phyloP scores from a whole-genome alignment of 2,797 vertebrate species.

The Malurus splendens region DNA sequence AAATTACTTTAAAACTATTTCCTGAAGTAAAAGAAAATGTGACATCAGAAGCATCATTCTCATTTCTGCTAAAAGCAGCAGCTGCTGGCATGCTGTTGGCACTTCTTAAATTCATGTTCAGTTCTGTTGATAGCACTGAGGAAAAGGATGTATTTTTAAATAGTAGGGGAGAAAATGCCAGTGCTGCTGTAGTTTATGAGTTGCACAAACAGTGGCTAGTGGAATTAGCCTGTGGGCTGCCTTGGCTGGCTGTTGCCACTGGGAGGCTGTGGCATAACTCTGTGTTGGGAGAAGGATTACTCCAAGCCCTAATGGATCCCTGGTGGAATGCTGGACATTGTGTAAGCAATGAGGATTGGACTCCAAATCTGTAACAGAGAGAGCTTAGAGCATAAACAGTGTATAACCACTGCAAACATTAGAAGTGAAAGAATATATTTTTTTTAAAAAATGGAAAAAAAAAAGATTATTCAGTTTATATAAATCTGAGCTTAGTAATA shows the following conservation, averaged over 20 bases:
- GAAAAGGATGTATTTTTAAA: background rate
- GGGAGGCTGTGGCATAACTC: slow-evolving; percentile 16
- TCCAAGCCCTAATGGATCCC: slow-evolving; percentile 32
- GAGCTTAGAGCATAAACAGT: background rate
- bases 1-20: background rate
- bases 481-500: background rate
- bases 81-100: background rate
- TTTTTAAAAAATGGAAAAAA: background rate
- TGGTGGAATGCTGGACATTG: background rate
- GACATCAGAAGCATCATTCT: background rate
- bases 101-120: background rate
- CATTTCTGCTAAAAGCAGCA: background rate
- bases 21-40: background rate
- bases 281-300: slow-evolving; percentile 12
- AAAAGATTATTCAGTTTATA: accelerated
- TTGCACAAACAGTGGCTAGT: background rate
- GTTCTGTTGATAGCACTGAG: background rate
- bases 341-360: background rate
- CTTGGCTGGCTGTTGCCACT: background rate
- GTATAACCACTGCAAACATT: background rate
- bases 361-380: background rate
- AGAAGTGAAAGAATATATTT: background rate
- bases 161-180: background rate
- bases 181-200: background rate
- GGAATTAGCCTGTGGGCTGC: background rate